Base-by-base conservation (phyloP, 2,113 vertebrate genomes). In the Pelecanus crispus region DNA sequence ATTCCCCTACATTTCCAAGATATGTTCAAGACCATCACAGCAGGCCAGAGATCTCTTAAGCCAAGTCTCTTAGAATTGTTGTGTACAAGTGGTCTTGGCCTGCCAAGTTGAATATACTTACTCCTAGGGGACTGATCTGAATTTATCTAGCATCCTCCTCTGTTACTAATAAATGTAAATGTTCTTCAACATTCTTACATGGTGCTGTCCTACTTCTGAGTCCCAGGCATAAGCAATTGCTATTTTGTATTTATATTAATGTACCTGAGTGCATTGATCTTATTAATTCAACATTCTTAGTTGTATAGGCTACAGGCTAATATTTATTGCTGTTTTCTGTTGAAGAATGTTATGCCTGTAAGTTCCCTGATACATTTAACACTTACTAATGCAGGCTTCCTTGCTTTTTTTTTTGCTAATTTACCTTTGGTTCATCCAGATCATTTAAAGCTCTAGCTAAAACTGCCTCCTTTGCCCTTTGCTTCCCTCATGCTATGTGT, bases 91-190 rank as follows among this genome's bases (percentile, higher is more conserved):
- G 58, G 67, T 59, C 71, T 81, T 5, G 2, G 71, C 50, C 55
- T 97, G 96, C 85, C 95, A 96, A 96, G 58, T 47, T 81, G 88
- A 94, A 92, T 62, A 20, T 47, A 40, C 79, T 93, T 63, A 29
- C 49, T 97, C 95, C 90, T 95, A 88, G 45, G 93, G 71, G 93
- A 78, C 85, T 47, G 85, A 78, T 95, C 67, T 62, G 71, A 90
- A 88, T 96, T 95, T 90, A 81, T 93, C 88, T 50, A 83, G 26
- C 67, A 70, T 90, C 42, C 61, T 94, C 67, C 94, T 97, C 93
- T 92, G 93, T 92, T 96, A 40, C 71, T 88, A 95, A 92, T 96
- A 94, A 93, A 96, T 58, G 45, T 34, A 92, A 81, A 79, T 70
- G 79, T 81, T 94, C 81, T 93, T 94, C 74, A 66, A 56, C 29